These are phyloP conservation scores for Pseudopipra pipra DNA, from an alignment of 2,113 vertebrate genomes.

Conservation along the genomic window DNA sequence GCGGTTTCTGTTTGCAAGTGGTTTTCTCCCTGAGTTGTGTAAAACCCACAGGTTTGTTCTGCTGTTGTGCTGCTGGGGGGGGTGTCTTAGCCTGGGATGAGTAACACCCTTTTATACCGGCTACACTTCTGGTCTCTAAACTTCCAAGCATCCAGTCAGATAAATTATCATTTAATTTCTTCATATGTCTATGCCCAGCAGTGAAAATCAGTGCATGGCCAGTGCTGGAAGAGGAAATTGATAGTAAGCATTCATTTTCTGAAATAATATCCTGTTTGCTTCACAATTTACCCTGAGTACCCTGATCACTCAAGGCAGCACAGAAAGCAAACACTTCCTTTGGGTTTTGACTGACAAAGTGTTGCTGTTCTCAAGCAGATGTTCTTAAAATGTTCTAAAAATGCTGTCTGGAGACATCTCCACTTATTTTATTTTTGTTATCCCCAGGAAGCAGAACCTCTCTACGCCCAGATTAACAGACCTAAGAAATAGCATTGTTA, in stretches of 20 bases:
- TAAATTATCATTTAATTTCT: background rate
- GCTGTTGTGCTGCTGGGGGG: background rate
- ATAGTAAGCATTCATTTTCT: background rate
- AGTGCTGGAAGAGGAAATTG: background rate
- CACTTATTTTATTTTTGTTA: slow-evolving; percentile 65
- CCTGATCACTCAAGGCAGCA: background rate
- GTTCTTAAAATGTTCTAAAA: slow-evolving; percentile 20
- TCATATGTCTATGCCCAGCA: background rate
- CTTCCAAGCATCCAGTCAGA: background rate
- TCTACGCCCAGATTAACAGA: slow-evolving; percentile 96
- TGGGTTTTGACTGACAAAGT: background rate
- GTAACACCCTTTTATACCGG: fast-evolving
- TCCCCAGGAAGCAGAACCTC: slow-evolving; percentile 88
- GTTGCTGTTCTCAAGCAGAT: slow-evolving; percentile 4
- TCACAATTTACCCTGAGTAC: background rate
- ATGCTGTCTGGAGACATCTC: background rate
- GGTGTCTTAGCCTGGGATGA: background rate
- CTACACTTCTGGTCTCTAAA: background rate
- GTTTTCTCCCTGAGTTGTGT: background rate
- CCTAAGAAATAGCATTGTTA: slow-evolving; percentile 87
- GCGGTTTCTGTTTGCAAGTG: background rate
- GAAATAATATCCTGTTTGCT: background rate
- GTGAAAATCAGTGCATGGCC: background rate
- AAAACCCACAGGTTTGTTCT: background rate
- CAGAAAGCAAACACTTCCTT: background rate